Evolutionary conservation across 2,797 vertebrate species (phyloP).

Genomic region (Craterocephalus amniculus): DNA sequence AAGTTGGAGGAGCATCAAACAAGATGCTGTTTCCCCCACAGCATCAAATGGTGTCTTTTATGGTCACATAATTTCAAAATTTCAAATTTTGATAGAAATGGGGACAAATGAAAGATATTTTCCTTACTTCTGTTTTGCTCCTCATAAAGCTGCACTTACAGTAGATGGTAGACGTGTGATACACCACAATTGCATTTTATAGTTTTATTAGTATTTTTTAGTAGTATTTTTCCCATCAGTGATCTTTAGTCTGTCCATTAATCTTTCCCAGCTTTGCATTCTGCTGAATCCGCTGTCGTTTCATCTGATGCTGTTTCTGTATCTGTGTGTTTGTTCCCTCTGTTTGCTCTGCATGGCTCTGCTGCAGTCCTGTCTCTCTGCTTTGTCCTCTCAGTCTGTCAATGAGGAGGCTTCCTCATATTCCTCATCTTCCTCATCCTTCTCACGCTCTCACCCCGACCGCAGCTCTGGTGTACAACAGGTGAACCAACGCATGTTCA

Average conservation of each 20-base stretch:
- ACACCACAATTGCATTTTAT: no score
- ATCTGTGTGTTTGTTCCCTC: slow-evolving; percentile 8
- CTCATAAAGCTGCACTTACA: no score
- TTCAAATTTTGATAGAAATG: no score
- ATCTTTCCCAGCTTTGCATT: neutral
- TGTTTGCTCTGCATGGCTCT: slow-evolving; percentile 39
- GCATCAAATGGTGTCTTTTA: no score
- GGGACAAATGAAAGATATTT: no score
- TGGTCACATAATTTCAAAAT: no score
- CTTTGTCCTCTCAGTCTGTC: slow-evolving; percentile 90
- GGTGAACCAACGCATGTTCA: slow-evolving; percentile 77
- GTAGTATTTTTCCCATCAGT: neutral
- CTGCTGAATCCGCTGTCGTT: neutral
- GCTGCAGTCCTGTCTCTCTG: slow-evolving; percentile 88
- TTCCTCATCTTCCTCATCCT: slow-evolving; percentile 66
- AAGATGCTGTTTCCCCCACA: no score
- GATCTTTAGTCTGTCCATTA: neutral
- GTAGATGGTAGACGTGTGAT: no score
- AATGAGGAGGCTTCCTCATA: slow-evolving; percentile 81
- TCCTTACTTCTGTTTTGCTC: no score
- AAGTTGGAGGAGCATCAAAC: no score
- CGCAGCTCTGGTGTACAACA: slow-evolving; percentile 85
- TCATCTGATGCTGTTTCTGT: neutral
- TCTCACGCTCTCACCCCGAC: slow-evolving; percentile 87
- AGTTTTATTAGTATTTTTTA: neutral